phyloP scores from a whole-genome alignment of 2,113 vertebrate species.

The Meles meles region DNA sequence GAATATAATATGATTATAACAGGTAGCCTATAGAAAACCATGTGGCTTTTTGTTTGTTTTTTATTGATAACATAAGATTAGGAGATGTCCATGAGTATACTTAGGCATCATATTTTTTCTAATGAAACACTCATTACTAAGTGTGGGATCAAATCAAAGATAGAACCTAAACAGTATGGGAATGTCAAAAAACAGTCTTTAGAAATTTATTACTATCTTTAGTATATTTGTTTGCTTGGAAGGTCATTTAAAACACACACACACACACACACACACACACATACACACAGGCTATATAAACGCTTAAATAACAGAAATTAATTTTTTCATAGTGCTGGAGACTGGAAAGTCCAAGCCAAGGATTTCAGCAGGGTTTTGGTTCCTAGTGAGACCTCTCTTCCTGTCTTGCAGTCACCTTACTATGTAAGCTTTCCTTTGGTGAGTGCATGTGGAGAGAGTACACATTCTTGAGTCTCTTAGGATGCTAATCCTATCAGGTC shows the following conservation, averaged over 20 bases:
- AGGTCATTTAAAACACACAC: not conserved
- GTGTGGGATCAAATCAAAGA: not conserved
- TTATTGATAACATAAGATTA: not conserved
- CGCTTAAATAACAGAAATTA: not conserved
- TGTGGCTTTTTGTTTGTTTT: not conserved
- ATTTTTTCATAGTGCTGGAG: not conserved
- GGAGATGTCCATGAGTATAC: not conserved
- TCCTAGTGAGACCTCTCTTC: not conserved
- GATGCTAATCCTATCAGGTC: not conserved
- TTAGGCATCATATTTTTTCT: not conserved
- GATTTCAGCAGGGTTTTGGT: too few relatives aligned
- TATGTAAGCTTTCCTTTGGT: not conserved
- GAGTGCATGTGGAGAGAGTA: not conserved
- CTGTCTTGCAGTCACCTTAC: not conserved
- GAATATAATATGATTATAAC: not conserved
- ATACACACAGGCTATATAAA: not conserved
- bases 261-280: not conserved
- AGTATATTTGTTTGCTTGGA: too few relatives aligned
- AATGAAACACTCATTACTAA: not conserved
- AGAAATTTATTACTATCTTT: not conserved
- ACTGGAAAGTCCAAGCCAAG: not conserved
- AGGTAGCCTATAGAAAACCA: not conserved
- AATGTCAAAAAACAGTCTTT: not conserved
- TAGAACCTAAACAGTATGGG: not conserved
- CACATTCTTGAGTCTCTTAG: not conserved